phyloP scores from a whole-genome alignment of 2,113 vertebrate genomes.

The Echinops telfairi region DNA sequence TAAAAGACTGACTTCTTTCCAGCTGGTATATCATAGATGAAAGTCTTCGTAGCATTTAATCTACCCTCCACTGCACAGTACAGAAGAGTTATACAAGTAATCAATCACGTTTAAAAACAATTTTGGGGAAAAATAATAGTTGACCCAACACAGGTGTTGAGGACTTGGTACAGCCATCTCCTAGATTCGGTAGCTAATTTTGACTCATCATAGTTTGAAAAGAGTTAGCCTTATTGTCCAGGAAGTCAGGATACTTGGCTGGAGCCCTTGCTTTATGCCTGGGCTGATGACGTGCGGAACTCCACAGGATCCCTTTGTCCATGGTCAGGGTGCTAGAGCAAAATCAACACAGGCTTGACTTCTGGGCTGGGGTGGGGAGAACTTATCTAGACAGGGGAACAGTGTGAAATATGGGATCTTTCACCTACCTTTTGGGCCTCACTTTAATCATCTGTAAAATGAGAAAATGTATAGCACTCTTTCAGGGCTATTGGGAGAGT shows the following conservation, averaged over 20 bases:
- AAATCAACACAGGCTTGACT: not conserved
- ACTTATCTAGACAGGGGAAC: not conserved
- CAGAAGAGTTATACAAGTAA: not conserved
- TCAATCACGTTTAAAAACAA: not conserved
- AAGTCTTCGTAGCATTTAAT: not conserved
- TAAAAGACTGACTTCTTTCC: not conserved
- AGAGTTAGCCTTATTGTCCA: not conserved
- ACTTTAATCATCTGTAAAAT: not conserved
- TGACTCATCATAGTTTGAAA: not conserved
- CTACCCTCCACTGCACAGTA: not conserved
- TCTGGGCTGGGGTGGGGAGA: no score
- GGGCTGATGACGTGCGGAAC: not conserved
- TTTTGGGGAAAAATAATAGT: not conserved
- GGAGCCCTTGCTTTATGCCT: not conserved
- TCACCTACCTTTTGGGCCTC: not conserved
- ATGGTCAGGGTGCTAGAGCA: not conserved
- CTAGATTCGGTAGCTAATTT: not conserved
- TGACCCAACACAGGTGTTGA: not conserved
- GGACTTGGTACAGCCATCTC: not conserved
- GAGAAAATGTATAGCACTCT: not conserved
- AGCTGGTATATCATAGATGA: not conserved
- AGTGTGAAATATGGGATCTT: no score
- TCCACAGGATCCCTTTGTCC: not conserved
- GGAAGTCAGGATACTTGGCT: not conserved
- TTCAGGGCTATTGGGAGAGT: not conserved